phyloP scores from a whole-genome alignment of 2,888 invertebrate genomes.

The Mantis religiosa region DNA sequence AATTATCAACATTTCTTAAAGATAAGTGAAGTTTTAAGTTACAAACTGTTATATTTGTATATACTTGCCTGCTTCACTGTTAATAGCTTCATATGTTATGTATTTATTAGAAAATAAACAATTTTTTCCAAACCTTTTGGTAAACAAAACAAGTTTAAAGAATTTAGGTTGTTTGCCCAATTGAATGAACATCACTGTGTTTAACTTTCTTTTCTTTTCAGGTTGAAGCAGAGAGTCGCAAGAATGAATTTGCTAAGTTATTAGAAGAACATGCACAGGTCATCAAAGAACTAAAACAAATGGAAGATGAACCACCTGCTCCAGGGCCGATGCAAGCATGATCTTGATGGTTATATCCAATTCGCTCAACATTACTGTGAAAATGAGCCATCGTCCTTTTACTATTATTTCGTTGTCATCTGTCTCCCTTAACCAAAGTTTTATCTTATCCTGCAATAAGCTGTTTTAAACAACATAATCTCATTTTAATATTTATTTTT shows the following conservation, averaged over 20 bases:
- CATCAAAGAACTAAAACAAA: slow-evolving; percentile 44
- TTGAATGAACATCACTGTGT: too few species aligned
- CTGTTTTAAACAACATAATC: neutral
- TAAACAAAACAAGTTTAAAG: too few species aligned
- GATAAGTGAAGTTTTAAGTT: too few species aligned
- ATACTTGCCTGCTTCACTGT: too few species aligned
- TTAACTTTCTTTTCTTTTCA: slow-evolving; percentile 30
- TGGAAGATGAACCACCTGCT: slow-evolving; percentile 38
- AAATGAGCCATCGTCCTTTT: neutral
- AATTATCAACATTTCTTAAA: too few species aligned
- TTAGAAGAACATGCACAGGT: slow-evolving; percentile 47
- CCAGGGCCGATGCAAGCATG: slow-evolving; percentile 20
- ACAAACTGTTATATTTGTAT: too few species aligned
- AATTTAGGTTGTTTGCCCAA: too few species aligned
- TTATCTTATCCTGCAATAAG: neutral
- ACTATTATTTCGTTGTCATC: neutral
- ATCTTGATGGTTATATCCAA: neutral
- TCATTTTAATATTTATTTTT: neutral
- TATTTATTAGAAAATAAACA: too few species aligned
- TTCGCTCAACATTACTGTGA: neutral
- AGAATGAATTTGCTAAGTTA: slow-evolving; percentile 44
- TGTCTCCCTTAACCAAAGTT: neutral
- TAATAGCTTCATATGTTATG: too few species aligned
- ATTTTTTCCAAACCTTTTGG: too few species aligned
- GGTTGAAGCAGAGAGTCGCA: slow-evolving; percentile 45